Base-by-base conservation (phyloP, 2,888 invertebrate species). In the Xestoiulus laeticollis region DNA sequence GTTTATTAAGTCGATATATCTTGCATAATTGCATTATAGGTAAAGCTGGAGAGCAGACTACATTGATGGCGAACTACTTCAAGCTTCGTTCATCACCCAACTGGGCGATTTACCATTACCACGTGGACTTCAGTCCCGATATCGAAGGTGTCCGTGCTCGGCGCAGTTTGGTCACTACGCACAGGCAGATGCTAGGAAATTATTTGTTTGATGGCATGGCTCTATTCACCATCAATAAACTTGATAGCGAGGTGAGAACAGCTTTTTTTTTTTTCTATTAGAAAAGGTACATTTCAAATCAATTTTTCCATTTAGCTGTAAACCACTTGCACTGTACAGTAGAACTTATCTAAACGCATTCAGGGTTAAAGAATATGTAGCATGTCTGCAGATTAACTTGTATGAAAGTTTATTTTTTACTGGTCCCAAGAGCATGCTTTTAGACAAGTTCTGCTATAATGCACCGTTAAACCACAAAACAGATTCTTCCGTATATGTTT, bases 131-230 rank as follows among this genome's bases (percentile, higher is more conserved):
- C 88, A 88, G 89, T 19, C 92, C 92, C 0, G 89, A 90, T 3
- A 90, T 92, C 16, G 92, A 92, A 89, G 90, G 90, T 38, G 90
- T 90, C n/a, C 89, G 89, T 19, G 91, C 92, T 90, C 89, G 92
- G 12, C 89, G 90, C 82, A 90, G 89, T 19, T 89, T 92, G 89
- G 87, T 93, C 19, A 89, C 90, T 85, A 91, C 91, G 86, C 91
- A 92, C 86, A 89, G 89, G 68, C 90, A 91, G 44, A 22, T 43
- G 38, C 38, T 89, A 0, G 33, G 82, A 1, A 89, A 38, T 2
- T 90, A 87, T 82, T 12, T 90, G 8, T 90, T 90, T 87, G 90
- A 90, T 88, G 90, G 89, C 0, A 89, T 89, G 90, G 88, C 88
- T 5, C 38, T 89, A 26, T 89, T 78, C 26, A 78, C 82, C 14